These are phyloP conservation scores for Lasius platythorax DNA, from an alignment of 2,888 invertebrate species.

Conservation along the genomic window DNA sequence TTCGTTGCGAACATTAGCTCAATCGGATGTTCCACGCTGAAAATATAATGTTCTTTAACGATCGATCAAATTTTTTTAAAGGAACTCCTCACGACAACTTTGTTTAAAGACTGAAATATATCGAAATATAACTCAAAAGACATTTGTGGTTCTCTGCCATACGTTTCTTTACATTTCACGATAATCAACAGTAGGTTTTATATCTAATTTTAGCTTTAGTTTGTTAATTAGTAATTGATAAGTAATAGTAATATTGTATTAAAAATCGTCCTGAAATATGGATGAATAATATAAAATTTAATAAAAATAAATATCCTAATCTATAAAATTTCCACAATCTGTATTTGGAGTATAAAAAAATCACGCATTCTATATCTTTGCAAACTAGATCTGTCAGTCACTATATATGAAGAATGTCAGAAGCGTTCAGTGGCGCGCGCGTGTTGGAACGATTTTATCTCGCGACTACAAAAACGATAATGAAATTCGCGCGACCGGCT, in stretches of 20 bases:
- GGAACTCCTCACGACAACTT: background rate
- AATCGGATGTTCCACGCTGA: background rate
- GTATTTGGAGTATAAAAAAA: background rate
- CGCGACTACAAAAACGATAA: conserved; percentile 50
- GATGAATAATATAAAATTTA: background rate
- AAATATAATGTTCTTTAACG: background rate
- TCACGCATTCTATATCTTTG: background rate
- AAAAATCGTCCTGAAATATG: background rate
- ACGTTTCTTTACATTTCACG: background rate
- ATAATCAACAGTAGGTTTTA: background rate
- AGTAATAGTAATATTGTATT: background rate
- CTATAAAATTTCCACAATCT: background rate
- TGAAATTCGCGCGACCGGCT: conserved; percentile 40
- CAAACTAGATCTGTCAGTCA: background rate
- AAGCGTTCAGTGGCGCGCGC: conserved; percentile 1
- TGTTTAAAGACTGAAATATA: background rate
- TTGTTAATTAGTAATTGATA: background rate
- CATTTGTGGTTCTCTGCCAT: background rate
- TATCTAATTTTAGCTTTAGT: background rate
- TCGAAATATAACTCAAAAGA: background rate
- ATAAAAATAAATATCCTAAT: background rate
- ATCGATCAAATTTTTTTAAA: background rate
- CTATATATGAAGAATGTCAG: background rate
- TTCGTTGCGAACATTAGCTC: background rate
- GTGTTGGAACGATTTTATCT: conserved; percentile 11